Evolutionary conservation across 2,888 invertebrate genomes (phyloP).

Genomic region (Blera fallax): DNA sequence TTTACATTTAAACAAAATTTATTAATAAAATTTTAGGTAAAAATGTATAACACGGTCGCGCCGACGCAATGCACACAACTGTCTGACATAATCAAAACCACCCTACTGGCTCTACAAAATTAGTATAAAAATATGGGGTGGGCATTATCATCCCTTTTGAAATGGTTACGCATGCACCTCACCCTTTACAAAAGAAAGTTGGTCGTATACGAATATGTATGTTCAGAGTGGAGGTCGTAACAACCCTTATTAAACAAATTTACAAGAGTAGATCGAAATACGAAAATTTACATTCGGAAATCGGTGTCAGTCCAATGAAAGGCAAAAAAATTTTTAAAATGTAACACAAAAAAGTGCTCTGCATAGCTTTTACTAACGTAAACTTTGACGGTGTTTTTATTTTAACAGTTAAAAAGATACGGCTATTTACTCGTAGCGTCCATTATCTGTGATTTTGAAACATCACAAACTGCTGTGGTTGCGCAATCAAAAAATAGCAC

Average conservation of each 20-base stretch:
- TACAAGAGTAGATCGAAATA: background rate
- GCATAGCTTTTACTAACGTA: too few species aligned
- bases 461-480: too few species aligned
- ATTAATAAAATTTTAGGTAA: background rate
- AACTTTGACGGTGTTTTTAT: too few species aligned
- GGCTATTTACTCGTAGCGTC: too few species aligned
- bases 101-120: slow-evolving; percentile 2
- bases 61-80: slow-evolving; percentile 49
- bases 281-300: slow-evolving; percentile 19
- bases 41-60: slow-evolving; percentile 25
- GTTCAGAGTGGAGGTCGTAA: background rate
- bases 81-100: slow-evolving; percentile 34
- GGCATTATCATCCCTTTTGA: slow-evolving; percentile 46
- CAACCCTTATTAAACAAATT: slow-evolving; percentile 17
- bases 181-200: slow-evolving; percentile 34
- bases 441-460: too few species aligned
- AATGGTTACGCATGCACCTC: slow-evolving; percentile 58
- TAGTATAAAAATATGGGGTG: slow-evolving; percentile 31
- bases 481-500: too few species aligned
- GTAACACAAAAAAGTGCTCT: slow-evolving; percentile 1
- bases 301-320: background rate
- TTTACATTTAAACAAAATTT: background rate
- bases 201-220: background rate
- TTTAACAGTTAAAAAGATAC: too few species aligned
- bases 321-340: background rate